These are phyloP conservation scores for Eupleurogrammus muticus DNA, from an alignment of 2,797 vertebrate species.

Conservation along the genomic window DNA sequence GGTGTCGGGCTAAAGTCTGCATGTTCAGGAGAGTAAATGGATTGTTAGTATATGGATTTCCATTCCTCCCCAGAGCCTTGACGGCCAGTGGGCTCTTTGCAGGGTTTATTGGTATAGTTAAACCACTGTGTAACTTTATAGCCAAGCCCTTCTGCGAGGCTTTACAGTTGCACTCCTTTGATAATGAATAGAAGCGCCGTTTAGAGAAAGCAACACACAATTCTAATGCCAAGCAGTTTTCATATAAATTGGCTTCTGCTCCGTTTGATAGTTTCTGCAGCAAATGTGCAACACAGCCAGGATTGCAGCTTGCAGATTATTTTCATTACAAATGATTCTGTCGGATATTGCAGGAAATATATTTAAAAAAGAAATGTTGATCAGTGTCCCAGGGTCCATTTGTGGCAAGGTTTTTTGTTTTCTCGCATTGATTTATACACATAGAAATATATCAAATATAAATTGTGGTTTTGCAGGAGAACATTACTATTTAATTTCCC, in stretches of 20 bases:
- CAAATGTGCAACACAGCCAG: not conserved
- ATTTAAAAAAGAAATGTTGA: no score
- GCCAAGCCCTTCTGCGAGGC: conserved; percentile 14
- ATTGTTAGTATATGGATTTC: conserved; percentile 78
- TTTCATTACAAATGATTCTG: not conserved
- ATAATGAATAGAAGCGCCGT: conserved; percentile 57
- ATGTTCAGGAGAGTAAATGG: conserved; percentile 67
- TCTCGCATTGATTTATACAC: not conserved
- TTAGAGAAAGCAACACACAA: conserved; percentile 13
- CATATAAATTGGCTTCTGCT: conserved; percentile 13
- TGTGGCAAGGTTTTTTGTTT: not conserved
- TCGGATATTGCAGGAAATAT: not conserved
- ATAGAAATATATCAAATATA: not conserved
- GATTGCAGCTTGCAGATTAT: not conserved
- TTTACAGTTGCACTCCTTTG: conserved; percentile 42
- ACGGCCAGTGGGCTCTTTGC: conserved; percentile 56
- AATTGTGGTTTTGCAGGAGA: no score
- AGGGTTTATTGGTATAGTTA: conserved; percentile 67
- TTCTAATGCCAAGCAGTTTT: conserved; percentile 26
- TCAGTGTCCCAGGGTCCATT: not conserved
- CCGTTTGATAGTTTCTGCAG: conserved; percentile 7
- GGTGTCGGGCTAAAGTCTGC: conserved; percentile 54
- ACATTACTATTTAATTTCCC: no score
- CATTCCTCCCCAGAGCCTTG: conserved; percentile 53
- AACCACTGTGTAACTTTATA: conserved; percentile 59